phyloP scores from a whole-genome alignment of 2,113 vertebrate genomes.

The Scomber japonicus region DNA sequence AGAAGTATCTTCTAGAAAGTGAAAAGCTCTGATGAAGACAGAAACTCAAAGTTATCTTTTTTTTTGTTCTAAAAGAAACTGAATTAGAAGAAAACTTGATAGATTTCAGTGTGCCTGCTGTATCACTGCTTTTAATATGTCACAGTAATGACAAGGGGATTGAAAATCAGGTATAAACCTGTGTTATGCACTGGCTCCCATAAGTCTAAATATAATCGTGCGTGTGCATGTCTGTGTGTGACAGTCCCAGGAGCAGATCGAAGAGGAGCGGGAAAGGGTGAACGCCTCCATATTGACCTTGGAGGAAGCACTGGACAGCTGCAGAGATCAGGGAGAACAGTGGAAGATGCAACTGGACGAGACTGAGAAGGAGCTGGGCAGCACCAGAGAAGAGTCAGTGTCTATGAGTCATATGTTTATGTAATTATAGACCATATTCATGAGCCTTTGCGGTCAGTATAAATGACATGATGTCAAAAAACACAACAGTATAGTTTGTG shows the following conservation, averaged over 20 bases:
- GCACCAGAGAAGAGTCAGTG: conserved; percentile 89
- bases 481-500: neutral
- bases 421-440: neutral
- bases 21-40: conserved; percentile 18
- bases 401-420: neutral
- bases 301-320: conserved; percentile 90
- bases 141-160: neutral
- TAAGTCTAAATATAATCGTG: neutral
- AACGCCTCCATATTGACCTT: conserved; percentile 86
- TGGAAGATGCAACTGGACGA: conserved; percentile 90
- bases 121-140: neutral
- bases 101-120: conserved; percentile 15
- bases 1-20: neutral
- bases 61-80: conserved; percentile 3
- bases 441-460: neutral
- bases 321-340: conserved; percentile 83
- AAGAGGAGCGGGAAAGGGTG: conserved; percentile 90
- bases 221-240: neutral
- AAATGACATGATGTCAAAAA: neutral
- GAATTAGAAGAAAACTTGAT: conserved; percentile 5
- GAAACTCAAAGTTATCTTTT: neutral
- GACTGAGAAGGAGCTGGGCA: conserved; percentile 85
- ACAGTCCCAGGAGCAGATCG: conserved; percentile 89
- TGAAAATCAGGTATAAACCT: neutral
- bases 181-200: neutral